These are phyloP conservation scores for Heteromyza rotundicornis DNA, from an alignment of 2,888 invertebrate genomes.

Conservation along the genomic window DNA sequence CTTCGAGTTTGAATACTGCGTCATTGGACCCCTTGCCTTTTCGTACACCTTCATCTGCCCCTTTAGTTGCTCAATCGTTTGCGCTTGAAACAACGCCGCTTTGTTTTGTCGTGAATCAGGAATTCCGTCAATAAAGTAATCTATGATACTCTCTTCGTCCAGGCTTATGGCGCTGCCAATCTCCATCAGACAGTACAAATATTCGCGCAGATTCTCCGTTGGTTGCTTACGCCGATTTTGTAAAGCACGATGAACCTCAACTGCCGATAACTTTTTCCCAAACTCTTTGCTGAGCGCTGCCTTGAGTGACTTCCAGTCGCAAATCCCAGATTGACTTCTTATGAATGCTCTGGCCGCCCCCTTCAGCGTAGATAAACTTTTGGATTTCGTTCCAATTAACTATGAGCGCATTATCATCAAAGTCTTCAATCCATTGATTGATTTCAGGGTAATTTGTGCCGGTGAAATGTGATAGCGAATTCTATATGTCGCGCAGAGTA, in stretches of 20 bases:
- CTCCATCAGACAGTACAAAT: conserved; percentile 17
- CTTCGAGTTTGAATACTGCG: conserved; percentile 4
- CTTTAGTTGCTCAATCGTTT: conserved; percentile 12
- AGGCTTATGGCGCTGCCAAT: conserved; percentile 11
- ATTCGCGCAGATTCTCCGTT: background rate
- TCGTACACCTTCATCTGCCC: background rate
- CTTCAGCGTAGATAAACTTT: conserved; percentile 11
- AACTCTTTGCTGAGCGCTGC: conserved; percentile 9
- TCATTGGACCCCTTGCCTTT: background rate
- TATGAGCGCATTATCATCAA: no score
- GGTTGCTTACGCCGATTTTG: background rate
- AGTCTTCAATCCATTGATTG: no score
- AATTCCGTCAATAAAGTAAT: conserved; percentile 23
- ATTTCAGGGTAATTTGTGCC: no score
- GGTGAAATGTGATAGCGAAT: conserved; percentile 5
- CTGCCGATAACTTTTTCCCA: background rate
- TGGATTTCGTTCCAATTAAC: conserved; percentile 8
- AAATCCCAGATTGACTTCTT: background rate
- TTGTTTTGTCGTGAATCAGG: conserved; percentile 19
- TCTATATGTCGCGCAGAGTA: conserved; percentile 13
- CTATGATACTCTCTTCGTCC: conserved; percentile 16
- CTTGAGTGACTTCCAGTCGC: conserved; percentile 2
- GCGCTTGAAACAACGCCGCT: conserved; percentile 16
- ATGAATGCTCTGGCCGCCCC: conserved; percentile 4
- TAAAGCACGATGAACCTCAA: conserved; percentile 12